These are phyloP conservation scores for Villa cingulata DNA, from an alignment of 2,888 invertebrate species.

Conservation along the genomic window DNA sequence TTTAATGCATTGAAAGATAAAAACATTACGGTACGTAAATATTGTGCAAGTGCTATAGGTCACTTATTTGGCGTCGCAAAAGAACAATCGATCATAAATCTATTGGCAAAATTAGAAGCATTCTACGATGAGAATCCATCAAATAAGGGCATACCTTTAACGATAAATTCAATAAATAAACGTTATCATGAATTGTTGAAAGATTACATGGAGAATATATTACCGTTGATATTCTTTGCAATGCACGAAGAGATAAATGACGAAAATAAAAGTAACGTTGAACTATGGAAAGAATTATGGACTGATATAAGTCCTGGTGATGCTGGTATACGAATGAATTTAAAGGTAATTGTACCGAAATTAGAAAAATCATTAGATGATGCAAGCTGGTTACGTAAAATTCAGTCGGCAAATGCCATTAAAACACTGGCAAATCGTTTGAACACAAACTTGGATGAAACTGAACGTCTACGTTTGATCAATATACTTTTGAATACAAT, in stretches of 20 bases:
- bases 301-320: conserved; percentile 82
- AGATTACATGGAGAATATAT: conserved; percentile 55
- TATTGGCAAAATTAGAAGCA: conserved; percentile 42
- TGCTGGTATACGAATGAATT: conserved; percentile 62
- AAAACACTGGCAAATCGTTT: conserved; percentile 63
- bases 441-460: conserved; percentile 47
- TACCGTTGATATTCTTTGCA: conserved; percentile 78
- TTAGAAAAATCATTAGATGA: conserved; percentile 60
- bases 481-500: conserved; percentile 54
- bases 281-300: conserved; percentile 81
- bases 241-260: conserved; percentile 71
- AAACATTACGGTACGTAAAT: conserved; percentile 69
- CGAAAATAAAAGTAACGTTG: conserved; percentile 45
- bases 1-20: conserved; percentile 71
- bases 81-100: conserved; percentile 43
- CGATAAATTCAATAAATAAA: conserved; percentile 66
- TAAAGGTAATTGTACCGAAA: conserved; percentile 55
- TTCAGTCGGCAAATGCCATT: conserved; percentile 73
- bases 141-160: conserved; percentile 57
- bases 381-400: conserved; percentile 78
- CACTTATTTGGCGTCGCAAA: conserved; percentile 72
- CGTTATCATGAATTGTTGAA: conserved; percentile 72
- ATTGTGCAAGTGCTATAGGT: conserved; percentile 72
- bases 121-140: conserved; percentile 57
- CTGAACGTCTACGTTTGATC: conserved; percentile 50